These are phyloP conservation scores for Phalacrocorax brasilianus DNA, from an alignment of 2,113 vertebrate genomes.

Conservation along the genomic window DNA sequence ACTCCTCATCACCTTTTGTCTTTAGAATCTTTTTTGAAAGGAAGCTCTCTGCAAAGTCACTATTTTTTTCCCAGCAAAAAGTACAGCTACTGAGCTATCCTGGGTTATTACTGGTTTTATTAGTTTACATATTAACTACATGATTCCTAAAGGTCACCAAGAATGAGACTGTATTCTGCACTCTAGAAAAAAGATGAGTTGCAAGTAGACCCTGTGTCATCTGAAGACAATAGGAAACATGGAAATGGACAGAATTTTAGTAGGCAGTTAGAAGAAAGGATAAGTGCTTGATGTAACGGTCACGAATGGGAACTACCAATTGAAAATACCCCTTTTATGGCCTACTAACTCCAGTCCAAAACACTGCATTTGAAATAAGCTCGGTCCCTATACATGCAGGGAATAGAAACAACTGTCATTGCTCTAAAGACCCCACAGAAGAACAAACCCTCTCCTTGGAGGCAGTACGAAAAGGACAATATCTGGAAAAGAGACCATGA, in stretches of 20 bases:
- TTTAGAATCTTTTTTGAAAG: background rate
- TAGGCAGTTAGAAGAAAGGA: background rate
- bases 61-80: background rate
- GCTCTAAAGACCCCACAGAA: background rate
- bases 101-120: background rate
- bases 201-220: background rate
- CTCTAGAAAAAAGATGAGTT: background rate
- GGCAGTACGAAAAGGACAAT: background rate
- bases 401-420: background rate
- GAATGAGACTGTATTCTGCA: background rate
- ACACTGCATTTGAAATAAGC: background rate
- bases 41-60: background rate
- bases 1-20: background rate
- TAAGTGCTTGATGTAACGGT: background rate
- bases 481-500: background rate
- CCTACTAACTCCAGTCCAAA: background rate
- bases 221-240: background rate
- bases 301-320: background rate
- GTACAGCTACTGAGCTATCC: background rate
- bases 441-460: background rate
- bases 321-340: background rate
- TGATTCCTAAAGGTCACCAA: background rate
- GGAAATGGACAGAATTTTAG: background rate
- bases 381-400: background rate
- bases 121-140: background rate